These are phyloP conservation scores for Takifugu flavidus DNA, from an alignment of 2,113 vertebrate species.

Conservation along the genomic window DNA sequence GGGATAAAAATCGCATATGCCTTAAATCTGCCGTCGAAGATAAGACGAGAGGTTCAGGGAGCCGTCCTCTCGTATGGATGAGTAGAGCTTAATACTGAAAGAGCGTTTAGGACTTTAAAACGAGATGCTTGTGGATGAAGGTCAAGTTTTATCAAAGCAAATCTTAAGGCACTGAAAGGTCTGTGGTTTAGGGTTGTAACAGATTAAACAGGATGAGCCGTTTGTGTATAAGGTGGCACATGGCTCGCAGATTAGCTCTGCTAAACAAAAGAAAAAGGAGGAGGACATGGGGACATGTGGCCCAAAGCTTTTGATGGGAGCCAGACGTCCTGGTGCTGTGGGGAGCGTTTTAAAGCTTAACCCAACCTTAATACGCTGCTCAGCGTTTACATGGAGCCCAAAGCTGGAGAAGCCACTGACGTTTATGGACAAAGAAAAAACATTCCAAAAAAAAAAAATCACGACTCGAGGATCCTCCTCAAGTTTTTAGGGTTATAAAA, in stretches of 20 bases:
- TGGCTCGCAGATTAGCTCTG: constrained; percentile 37
- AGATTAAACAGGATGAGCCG: constrained; percentile 24
- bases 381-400: constrained; percentile 32
- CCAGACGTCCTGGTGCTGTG: constrained; percentile 51
- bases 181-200: constrained; percentile 11
- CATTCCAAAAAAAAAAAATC: constrained; percentile 70
- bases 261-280: constrained; percentile 31
- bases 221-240: constrained; percentile 34
- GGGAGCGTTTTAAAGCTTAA: constrained; percentile 16
- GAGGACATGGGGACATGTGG: constrained; percentile 26
- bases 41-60: constrained; percentile 35
- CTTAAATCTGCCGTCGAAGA: constrained; percentile 48
- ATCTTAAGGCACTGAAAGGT: constrained; percentile 21
- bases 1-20: constrained; percentile 38
- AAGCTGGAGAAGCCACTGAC: constrained; percentile 58
- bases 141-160: constrained; percentile 22
- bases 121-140: constrained; percentile 18
- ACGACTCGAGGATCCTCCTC: constrained; percentile 51
- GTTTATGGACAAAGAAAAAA: constrained; percentile 38
- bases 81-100: constrained; percentile 30
- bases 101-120: constrained; percentile 2
- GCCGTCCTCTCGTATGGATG: constrained; percentile 25
- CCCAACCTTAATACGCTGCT: constrained; percentile 23
- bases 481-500: constrained; percentile 43
- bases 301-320: constrained; percentile 33